These are phyloP conservation scores for Labeo catla DNA, from an alignment of 2,113 vertebrate species.

Conservation along the genomic window DNA sequence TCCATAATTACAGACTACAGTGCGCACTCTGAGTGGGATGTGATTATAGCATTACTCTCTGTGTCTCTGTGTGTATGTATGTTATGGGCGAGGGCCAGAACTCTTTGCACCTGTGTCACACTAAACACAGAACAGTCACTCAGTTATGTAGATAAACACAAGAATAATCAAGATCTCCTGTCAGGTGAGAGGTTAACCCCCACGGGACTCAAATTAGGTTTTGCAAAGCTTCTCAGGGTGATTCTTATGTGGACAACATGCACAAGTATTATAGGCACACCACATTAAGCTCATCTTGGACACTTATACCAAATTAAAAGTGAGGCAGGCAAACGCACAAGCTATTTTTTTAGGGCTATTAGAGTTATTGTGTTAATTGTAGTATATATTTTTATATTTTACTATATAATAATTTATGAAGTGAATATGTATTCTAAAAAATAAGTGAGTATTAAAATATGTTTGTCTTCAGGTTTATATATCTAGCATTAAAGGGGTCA, in stretches of 20 bases:
- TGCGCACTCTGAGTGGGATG: constrained; percentile 49
- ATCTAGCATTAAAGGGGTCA: too few relatives aligned
- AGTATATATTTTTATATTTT: too few relatives aligned
- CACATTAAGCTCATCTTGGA: background rate
- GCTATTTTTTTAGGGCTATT: too few relatives aligned
- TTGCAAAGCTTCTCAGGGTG: background rate
- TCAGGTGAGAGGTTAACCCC: background rate
- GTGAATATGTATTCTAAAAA: too few relatives aligned
- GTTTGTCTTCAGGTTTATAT: background rate
- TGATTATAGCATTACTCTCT: constrained; percentile 55
- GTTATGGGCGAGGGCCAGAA: background rate
- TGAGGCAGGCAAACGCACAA: background rate
- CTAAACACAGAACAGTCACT: background rate
- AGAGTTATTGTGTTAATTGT: too few relatives aligned
- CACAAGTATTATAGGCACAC: background rate
- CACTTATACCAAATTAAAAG: background rate
- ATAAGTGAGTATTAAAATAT: background rate
- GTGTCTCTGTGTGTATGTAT: constrained; percentile 1
- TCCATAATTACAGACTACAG: constrained; percentile 59
- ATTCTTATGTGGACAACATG: constrained; percentile 1
- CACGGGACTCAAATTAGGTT: background rate
- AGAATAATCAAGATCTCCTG: background rate
- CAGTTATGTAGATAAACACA: background rate
- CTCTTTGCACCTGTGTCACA: constrained; percentile 16
- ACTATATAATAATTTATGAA: too few relatives aligned